A percentile compares a stretch with the other conserved stretches of the same genome.
Evolutionary conservation across 2,797 vertebrate genomes (phyloP).

Genomic region (Propithecus deckenii): DNA sequence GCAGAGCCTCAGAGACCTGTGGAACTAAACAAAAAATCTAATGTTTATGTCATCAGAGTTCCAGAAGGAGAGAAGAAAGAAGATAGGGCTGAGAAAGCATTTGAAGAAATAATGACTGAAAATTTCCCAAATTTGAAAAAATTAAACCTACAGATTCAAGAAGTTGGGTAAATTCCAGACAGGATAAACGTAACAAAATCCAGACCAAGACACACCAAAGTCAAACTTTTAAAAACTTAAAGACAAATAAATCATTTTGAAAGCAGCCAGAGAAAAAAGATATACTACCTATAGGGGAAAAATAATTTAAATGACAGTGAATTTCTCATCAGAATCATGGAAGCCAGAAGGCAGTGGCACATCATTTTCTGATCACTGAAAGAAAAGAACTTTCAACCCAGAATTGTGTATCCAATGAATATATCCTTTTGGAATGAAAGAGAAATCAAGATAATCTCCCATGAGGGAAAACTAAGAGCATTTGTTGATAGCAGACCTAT

Average conservation of each 20-base stretch:
- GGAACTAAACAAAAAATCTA: background rate
- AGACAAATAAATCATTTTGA: background rate
- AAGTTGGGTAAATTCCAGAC: background rate
- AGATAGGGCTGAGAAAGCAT: background rate
- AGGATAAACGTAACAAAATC: background rate
- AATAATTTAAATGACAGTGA: background rate
- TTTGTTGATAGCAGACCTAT: background rate
- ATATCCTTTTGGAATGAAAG: background rate
- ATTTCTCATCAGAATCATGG: background rate
- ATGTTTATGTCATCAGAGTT: background rate
- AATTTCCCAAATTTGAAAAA: background rate
- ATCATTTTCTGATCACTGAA: background rate
- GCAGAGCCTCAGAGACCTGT: background rate
- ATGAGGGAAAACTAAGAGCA: background rate
- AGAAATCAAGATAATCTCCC: background rate
- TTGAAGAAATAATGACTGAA: background rate
- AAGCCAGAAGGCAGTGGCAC: background rate
- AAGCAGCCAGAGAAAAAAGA: background rate
- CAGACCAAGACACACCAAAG: background rate
- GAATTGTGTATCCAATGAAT: background rate
- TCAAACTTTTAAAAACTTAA: background rate
- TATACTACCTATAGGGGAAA: background rate
- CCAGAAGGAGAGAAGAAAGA: background rate
- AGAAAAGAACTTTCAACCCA: background rate
- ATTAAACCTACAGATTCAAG: background rate